Evolutionary conservation across 2,113 vertebrate species (phyloP), one percentile per base, ranked within the genome.

Genomic region (Thalassarche chlororhynchos): DNA sequence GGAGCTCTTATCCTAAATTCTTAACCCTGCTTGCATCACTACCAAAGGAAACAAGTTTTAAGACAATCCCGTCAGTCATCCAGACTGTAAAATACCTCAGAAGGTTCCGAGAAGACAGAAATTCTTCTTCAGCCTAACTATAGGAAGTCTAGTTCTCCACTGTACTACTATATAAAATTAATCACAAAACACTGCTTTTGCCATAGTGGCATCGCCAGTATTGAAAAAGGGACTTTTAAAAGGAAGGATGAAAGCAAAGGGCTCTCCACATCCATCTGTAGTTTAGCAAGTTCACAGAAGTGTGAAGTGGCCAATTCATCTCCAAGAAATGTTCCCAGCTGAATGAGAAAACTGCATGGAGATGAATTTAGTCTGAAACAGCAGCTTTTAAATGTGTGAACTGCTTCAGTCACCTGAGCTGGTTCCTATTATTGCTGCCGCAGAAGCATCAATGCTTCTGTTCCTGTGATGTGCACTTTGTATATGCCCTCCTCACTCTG

Each of bases 211-310:
- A 76, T 88, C 86, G 31, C n/a, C 62, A 65, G 70, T 57, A 72
- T 61, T 92, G 90, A 72, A 88, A 90, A 90, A 82, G 6, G 44
- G 36, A 85, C 24, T 90, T 90, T 79, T 80, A 76, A 85, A 68
- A 83, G 91, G 71, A 95, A 90, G 12, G 26, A 90, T 94, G 88
- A 57, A 92, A 93, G 40, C 19, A 57, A 64, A 88, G 38, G 29
- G 14, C 52, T 86, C 82, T 88, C 70, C 21, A 74, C 57, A 96
- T 92, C 66, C 44, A 72, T 95, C 90, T 90, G 58, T 34, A 69
- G 47, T 80, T 96, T 88, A 95, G 87, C n/a, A 87, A 51, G 69
- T 78, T 96, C 93, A 91, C n/a, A 23, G 87, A 94, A 96, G 93
- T 89, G 74, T 94, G 89, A 96, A 94, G 72, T 72, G 71, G 75